Conservation (phyloP, 2,113 vertebrate species). For the rat (Rattus norvegicus) region DNA sequence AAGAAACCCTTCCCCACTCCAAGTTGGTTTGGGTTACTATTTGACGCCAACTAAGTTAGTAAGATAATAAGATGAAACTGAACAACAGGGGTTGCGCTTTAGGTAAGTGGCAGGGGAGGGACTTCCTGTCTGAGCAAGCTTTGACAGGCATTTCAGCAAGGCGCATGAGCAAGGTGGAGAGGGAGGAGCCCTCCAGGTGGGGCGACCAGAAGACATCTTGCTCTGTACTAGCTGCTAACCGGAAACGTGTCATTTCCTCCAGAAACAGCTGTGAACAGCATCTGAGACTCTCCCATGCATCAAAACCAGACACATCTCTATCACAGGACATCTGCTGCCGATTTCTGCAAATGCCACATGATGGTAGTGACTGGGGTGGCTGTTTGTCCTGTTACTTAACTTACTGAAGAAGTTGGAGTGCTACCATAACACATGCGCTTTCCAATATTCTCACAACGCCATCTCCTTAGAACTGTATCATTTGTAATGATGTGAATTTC, state of each 20-base stretch:
- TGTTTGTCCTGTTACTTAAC: background rate
- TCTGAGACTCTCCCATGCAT: background rate
- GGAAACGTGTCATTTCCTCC: background rate
- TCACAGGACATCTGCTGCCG: background rate
- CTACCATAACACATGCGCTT: background rate
- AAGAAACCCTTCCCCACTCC: background rate
- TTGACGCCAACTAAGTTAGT: background rate
- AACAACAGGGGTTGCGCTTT: background rate
- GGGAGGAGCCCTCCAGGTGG: background rate
- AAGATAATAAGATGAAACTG: background rate
- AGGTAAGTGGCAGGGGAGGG: too few relatives aligned
- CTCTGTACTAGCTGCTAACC: too few relatives aligned
- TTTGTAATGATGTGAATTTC: background rate
- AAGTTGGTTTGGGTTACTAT: background rate
- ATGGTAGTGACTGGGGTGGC: background rate
- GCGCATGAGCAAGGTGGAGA: background rate
- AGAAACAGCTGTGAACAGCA: background rate
- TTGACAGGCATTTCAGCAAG: background rate
- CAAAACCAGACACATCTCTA: background rate
- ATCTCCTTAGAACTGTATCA: background rate
- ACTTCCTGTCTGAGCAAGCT: background rate
- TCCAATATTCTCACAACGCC: background rate
- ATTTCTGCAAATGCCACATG: background rate
- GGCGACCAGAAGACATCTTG: background rate
- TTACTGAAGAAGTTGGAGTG: background rate